These are phyloP conservation scores for Amphiprion ocellaris DNA, from an alignment of 2,113 vertebrate species.

Conservation along the genomic window DNA sequence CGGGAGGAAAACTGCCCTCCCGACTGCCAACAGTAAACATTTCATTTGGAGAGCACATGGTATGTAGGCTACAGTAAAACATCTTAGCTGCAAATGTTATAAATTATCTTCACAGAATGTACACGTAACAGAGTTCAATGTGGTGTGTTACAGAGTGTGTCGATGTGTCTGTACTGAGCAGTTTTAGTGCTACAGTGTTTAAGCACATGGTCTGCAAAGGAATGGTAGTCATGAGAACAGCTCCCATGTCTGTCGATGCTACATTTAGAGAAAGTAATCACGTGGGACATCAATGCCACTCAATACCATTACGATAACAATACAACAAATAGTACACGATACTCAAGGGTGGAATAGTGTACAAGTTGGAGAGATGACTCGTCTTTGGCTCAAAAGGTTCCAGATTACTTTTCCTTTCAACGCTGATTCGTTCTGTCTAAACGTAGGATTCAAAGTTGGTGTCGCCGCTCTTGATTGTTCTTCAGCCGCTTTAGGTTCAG, in stretches of 20 bases:
- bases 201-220: constrained; percentile 66
- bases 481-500: constrained; percentile 42
- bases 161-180: constrained; percentile 51
- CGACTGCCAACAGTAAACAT: constrained; percentile 71
- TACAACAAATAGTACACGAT: constrained; percentile 68
- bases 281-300: constrained; percentile 67
- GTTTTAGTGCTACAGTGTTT: constrained; percentile 67
- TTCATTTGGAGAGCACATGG: constrained; percentile 64
- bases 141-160: constrained; percentile 31
- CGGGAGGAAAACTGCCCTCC: constrained; percentile 18
- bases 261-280: constrained; percentile 77
- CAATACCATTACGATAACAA: constrained; percentile 69
- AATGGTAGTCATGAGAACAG: constrained; percentile 56
- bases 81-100: constrained; percentile 78
- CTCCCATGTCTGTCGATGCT: constrained; percentile 73
- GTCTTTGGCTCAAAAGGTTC: constrained; percentile 81
- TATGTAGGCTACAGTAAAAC: constrained; percentile 75
- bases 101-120: constrained; percentile 85
- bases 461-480: constrained; percentile 66
- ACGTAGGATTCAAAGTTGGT: constrained; percentile 16
- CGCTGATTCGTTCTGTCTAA: constrained; percentile 8
- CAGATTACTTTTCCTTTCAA: constrained; percentile 41
- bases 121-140: constrained; percentile 63
- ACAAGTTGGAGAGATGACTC: constrained; percentile 67
- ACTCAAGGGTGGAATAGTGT: constrained; percentile 68